Evolutionary conservation across 2,888 invertebrate species (phyloP).

Genomic region (Coleophora flavipennella): DNA sequence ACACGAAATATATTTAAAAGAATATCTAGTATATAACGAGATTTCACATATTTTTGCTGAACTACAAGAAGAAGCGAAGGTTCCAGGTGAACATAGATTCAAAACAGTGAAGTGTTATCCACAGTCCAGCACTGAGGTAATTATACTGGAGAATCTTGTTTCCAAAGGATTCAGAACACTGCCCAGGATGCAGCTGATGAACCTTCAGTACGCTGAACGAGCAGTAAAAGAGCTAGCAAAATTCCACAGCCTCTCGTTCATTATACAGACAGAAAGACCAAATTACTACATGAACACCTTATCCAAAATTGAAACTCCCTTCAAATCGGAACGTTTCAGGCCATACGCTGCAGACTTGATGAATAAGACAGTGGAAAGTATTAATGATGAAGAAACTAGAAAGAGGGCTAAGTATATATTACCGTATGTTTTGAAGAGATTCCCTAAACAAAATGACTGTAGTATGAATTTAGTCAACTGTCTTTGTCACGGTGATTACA

Average conservation of each 20-base stretch:
- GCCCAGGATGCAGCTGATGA: not conserved
- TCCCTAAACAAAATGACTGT: too few species aligned
- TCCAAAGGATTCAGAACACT: not conserved
- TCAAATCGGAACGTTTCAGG: too few species aligned
- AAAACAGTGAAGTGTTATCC: conserved; percentile 30
- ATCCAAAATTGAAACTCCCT: too few species aligned
- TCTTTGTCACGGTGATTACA: too few species aligned
- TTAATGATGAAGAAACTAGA: too few species aligned
- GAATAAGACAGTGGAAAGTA: too few species aligned
- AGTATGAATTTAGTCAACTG: too few species aligned
- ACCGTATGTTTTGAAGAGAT: too few species aligned
- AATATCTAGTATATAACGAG: conserved; percentile 29
- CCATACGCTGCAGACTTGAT: too few species aligned
- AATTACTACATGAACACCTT: too few species aligned
- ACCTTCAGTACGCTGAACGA: not conserved
- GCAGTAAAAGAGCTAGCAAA: not conserved
- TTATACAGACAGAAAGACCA: not conserved
- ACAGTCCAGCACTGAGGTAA: conserved; percentile 22
- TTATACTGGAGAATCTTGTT: not conserved
- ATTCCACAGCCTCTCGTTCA: not conserved
- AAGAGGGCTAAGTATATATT: too few species aligned
- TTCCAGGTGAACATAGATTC: conserved; percentile 30
- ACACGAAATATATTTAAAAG: not conserved
- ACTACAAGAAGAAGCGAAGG: conserved; percentile 30
- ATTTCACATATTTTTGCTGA: conserved; percentile 26